Conservation (phyloP, 2,797 vertebrate genomes). For the Strix occidentalis region DNA sequence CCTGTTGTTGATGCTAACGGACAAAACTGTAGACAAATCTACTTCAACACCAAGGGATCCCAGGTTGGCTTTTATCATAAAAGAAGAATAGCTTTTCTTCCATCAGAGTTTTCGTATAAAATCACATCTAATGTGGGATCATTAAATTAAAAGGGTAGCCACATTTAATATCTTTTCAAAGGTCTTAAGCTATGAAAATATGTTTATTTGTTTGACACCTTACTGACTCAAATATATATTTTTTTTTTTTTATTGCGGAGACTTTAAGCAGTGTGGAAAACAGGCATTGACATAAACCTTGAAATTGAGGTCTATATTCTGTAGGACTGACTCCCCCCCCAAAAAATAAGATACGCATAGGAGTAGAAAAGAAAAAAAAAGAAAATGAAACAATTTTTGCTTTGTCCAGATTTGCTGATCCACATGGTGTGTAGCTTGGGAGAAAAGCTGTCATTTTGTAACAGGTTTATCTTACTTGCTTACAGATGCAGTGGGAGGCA, state of each 20-base stretch:
- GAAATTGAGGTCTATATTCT: neutral
- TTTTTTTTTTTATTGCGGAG: neutral
- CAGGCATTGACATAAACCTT: neutral
- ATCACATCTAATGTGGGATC: neutral
- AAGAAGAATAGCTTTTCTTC: neutral
- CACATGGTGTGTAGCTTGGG: neutral
- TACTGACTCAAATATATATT: neutral
- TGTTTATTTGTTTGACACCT: neutral
- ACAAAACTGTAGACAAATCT: neutral
- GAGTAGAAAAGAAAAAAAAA: neutral
- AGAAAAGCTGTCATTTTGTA: neutral
- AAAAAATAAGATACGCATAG: neutral
- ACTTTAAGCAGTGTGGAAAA: neutral
- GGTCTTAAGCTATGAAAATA: neutral
- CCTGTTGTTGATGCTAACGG: neutral
- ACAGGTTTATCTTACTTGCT: neutral
- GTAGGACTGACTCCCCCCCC: neutral
- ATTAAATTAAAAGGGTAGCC: conserved; percentile 21
- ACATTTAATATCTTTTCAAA: neutral
- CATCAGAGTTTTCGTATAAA: conserved; percentile 1
- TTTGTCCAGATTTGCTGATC: neutral
- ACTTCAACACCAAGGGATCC: neutral
- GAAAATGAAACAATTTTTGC: neutral
- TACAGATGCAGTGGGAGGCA: rapidly evolving
- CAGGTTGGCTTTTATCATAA: neutral